Evolutionary conservation across 1,140 invertebrate genomes (phyloP), one percentile per base, ranked within the genome.

Genomic region (Apis cerana): DNA sequence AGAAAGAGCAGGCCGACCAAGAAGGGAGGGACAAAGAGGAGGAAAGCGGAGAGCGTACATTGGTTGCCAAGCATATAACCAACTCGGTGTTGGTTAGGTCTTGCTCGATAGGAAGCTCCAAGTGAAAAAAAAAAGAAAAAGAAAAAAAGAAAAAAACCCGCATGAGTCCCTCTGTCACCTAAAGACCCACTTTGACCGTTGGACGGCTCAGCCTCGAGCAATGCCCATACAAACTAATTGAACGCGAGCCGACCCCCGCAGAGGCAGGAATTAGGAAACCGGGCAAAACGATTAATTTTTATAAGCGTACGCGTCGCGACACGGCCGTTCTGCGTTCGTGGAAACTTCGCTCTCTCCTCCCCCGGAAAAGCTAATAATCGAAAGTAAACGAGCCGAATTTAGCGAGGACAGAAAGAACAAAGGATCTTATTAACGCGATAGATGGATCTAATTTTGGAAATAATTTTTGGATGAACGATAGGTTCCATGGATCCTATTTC

Each of bases 281-380:
- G 89, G 81, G 85, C 86, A 74, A 92, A 92, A 89, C 90, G 86
- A 91, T 92, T 91, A 90, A 88, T 89, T 89, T 86, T 88, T 89
- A 89, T 88, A 90, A 92, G 74, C 56, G 74, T 84, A 59, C 67
- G 21, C 82, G 77, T 78, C 81, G 75, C 79, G 75, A 81, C 78
- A 52, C 50, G 9, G 56, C n/a, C 56, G 27, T 33, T 62, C 12
- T 64, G 21, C 48, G 48, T 83, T 88, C 79, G 50, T 52, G 79
- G 79, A 82, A 85, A 76, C 58, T 33, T 71, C 62, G 12, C 33
- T n/a, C 43, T 33, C 43, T 52, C 50, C 43, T 19, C n/a, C n/a
- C n/a, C 65, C 70, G 70, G 86, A 87, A 85, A 87, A 79, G 61
- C 21, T 75, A 71, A 79, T 85, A 61, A 85, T 75, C 67, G 54